Conservation (phyloP, 2,888 invertebrate genomes). For the Cephus rjabovi region DNA sequence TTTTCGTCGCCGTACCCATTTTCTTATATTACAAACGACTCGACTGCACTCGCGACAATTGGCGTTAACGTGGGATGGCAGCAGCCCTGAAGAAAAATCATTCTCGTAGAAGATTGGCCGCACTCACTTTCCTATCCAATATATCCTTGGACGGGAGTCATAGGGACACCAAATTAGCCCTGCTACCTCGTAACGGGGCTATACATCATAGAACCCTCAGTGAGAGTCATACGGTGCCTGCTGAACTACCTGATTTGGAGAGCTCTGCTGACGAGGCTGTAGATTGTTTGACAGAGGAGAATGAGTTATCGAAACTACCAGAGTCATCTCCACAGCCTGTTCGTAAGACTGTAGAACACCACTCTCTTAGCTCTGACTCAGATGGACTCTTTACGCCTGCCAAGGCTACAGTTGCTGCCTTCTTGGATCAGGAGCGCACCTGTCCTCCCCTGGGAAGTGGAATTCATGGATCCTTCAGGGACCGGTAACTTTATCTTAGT, state of each 20-base stretch:
- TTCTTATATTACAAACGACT: neutral
- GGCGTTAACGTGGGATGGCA: slow-evolving; percentile 65
- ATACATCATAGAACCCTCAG: slow-evolving; percentile 42
- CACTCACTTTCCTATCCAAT: slow-evolving; percentile 93
- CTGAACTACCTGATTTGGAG: slow-evolving; percentile 38
- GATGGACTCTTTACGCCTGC: slow-evolving; percentile 78
- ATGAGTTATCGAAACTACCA: slow-evolving; percentile 12
- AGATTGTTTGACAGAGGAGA: slow-evolving; percentile 50
- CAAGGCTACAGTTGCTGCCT: slow-evolving; percentile 66
- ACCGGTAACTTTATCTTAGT: slow-evolving; percentile 47
- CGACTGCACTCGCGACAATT: neutral
- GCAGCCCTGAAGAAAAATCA: slow-evolving; percentile 71
- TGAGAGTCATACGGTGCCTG: slow-evolving; percentile 39
- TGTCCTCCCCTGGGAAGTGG: slow-evolving; percentile 44
- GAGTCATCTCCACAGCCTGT: slow-evolving; percentile 19
- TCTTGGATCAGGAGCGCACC: slow-evolving; percentile 55
- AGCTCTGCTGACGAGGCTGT: slow-evolving; percentile 56
- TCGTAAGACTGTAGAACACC: slow-evolving; percentile 66
- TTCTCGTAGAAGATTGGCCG: slow-evolving; percentile 89
- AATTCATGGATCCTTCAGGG: slow-evolving; percentile 57
- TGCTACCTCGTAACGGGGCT: slow-evolving; percentile 65
- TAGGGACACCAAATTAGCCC: slow-evolving; percentile 76
- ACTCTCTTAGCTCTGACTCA: slow-evolving; percentile 81
- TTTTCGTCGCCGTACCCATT: slow-evolving; percentile 4
- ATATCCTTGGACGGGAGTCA: slow-evolving; percentile 94